Percentiles rank a stretch among this genome's conserved stretches.
Evolutionary conservation across 2,888 invertebrate species (phyloP).

Genomic region (Caenorhabditis panamensis): DNA sequence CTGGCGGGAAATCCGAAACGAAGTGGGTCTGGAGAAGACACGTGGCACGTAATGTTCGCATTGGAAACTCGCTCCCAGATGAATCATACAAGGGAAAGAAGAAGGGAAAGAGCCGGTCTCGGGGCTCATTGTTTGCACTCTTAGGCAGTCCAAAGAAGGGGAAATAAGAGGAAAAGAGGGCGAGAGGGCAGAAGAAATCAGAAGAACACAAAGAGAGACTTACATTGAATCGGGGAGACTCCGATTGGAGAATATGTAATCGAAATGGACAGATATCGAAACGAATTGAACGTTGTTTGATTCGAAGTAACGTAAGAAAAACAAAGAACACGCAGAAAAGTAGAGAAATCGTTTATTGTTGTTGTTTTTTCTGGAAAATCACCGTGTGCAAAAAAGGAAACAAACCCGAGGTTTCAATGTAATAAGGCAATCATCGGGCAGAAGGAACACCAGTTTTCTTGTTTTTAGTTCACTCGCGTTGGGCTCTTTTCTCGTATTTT

Average conservation of each 20-base stretch:
- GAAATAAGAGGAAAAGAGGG: neutral
- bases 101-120: neutral
- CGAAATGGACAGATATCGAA: neutral
- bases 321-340: conserved; percentile 8
- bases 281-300: conserved; percentile 40
- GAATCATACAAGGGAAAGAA: neutral
- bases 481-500: conserved; percentile 51
- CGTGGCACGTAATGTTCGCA: neutral
- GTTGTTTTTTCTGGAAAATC: conserved; percentile 17
- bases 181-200: neutral
- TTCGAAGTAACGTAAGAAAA: conserved; percentile 3
- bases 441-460: conserved; percentile 22
- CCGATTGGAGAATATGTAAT: neutral
- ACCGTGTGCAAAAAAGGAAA: conserved; percentile 23
- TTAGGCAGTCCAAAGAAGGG: neutral
- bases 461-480: conserved; percentile 16
- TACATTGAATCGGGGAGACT: neutral
- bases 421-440: neutral
- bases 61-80: neutral
- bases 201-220: neutral
- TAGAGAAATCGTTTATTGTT: conserved; percentile 42
- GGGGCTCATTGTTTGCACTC: neutral
- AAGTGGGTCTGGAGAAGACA: neutral
- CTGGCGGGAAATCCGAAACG: neutral
- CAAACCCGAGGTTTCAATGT: conserved; percentile 28